These are phyloP conservation scores for Microtus montanus DNA, from an alignment of 2,113 vertebrate genomes.

Conservation along the genomic window DNA sequence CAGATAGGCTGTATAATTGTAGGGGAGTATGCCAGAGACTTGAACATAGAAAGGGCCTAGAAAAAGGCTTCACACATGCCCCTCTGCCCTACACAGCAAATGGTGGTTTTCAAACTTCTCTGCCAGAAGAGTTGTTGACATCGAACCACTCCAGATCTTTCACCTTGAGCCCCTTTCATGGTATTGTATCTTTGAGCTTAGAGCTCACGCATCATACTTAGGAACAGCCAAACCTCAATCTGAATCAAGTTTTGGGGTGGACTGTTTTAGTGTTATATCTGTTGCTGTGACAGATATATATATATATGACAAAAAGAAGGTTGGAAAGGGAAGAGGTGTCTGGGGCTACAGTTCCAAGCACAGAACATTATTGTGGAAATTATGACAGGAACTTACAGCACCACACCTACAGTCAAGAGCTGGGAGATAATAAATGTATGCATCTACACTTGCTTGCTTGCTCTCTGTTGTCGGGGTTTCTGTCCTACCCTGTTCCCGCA, in stretches of 20 bases:
- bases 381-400: no score
- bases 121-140: background rate
- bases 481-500: no score
- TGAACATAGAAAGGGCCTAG: background rate
- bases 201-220: background rate
- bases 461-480: no score
- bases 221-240: background rate
- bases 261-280: background rate
- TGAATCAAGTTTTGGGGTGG: background rate
- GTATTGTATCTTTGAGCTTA: background rate
- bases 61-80: rapidly evolving
- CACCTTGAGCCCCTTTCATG: no score
- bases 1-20: no score
- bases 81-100: background rate
- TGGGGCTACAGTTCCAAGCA: background rate
- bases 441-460: no score
- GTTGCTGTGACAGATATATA: background rate
- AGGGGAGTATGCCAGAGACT: background rate
- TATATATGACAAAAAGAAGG: background rate
- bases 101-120: background rate
- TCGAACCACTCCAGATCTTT: background rate
- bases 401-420: no score
- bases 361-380: background rate
- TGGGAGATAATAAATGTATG: background rate
- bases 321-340: background rate